phyloP scores from a whole-genome alignment of 64 coral and sea anemone species.

The Dendrophyllia cribrosa region DNA sequence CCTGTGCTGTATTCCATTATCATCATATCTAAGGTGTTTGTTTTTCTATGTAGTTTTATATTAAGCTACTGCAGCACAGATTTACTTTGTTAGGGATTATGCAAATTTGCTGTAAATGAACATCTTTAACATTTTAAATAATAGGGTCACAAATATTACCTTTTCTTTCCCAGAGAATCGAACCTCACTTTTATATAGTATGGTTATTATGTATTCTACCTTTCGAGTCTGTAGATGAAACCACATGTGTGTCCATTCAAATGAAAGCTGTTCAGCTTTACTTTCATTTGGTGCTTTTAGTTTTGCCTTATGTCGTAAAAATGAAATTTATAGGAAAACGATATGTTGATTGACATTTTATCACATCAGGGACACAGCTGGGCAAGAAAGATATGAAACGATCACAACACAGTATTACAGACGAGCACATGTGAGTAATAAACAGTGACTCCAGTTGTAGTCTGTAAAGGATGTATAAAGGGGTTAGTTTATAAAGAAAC shows the following conservation, averaged over 20 bases:
- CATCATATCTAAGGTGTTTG: not conserved
- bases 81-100: not conserved
- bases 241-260: too few relatives aligned
- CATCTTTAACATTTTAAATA: not conserved
- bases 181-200: too few relatives aligned
- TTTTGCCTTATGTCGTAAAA: too few relatives aligned
- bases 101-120: not conserved
- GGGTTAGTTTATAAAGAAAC: too few relatives aligned
- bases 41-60: too few relatives aligned
- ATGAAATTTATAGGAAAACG: not conserved
- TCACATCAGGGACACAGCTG: conserved; percentile 90
- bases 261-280: too few relatives aligned
- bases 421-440: conserved; percentile 83
- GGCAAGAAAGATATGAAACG: conserved; percentile 99
- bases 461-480: not conserved
- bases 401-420: conserved; percentile 99
- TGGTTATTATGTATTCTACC: too few relatives aligned
- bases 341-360: not conserved
- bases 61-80: too few relatives aligned
- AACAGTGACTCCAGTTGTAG: not conserved
- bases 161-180: too few relatives aligned
- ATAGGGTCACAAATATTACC: not conserved
- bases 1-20: not conserved
- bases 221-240: too few relatives aligned
- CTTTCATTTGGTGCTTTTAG: too few relatives aligned